Evolutionary conservation across 2,888 invertebrate genomes (phyloP), one percentile per base, ranked within the genome.

Genomic region (Onthophagus sagittarius): DNA sequence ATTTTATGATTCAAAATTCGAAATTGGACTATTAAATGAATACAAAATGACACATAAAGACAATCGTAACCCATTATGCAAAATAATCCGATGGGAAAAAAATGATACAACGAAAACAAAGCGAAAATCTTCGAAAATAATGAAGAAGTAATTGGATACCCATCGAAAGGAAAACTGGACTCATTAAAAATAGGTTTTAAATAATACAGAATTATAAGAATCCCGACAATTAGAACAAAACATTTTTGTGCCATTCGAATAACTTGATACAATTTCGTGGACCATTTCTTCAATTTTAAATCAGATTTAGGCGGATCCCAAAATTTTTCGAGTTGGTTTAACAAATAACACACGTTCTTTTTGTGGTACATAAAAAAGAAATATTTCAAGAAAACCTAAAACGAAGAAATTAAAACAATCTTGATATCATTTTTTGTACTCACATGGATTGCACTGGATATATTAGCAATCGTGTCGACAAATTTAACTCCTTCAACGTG

Each of bases 311-410:
- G 9, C 14, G 23, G 13, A 32, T 67, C 15, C 73, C 71, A 71
- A 15, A 73, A 73, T 31, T 71, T 73, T 62, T 9, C 23, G 0
- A 23, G 15, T 13, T 70, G 53, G 14, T 53, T 31, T 11, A 71
- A 64, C 11, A 73, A 23, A 9, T 13, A 13, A 31, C 31, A 32
- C 2, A 73, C 53, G 31, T 73, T 62, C 4, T 15, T 11, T 14
- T 71, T 73, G 9, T 73, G 70, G 31, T 71, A 73, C 5, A 73
- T 13, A 64, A 73, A 73, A 15, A 64, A 13, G 6, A 71, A 15
- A 67, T 73, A 73, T 32, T 73, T 73, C 31, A 71, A 14, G n/a
- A 71, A 62, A 14, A 53, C 62, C 73, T 73, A 65, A 73, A 73
- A 23, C 15, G 53, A 72, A n/a, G 9, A 31, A 15, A n/a, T 65